Evolutionary conservation across 2,797 vertebrate species (phyloP).

Genomic region (Microcaecilia unicolor): DNA sequence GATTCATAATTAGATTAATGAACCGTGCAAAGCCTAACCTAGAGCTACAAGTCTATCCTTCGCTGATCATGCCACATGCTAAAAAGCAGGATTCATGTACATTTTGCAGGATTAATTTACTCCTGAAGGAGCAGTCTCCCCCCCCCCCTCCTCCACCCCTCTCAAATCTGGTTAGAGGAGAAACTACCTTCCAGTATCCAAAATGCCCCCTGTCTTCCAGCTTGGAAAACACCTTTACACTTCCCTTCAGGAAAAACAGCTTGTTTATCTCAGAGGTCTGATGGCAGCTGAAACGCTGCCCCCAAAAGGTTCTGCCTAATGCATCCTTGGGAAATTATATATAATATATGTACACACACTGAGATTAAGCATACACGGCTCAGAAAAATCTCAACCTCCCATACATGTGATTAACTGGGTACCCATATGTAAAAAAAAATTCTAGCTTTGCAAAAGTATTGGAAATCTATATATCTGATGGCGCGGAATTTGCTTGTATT

Average conservation of each 20-base stretch:
- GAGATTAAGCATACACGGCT: slow-evolving; percentile 25
- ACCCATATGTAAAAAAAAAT: no score
- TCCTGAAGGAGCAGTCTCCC: not conserved
- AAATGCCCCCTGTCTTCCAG: slow-evolving; percentile 34
- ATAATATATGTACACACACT: no score
- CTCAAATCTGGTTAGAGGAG: no score
- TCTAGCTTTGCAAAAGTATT: no score
- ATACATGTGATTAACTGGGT: slow-evolving; percentile 28
- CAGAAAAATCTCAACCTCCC: slow-evolving; percentile 17
- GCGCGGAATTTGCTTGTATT: slow-evolving; percentile 27
- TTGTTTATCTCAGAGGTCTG: slow-evolving; percentile 37
- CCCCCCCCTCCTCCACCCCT: no score
- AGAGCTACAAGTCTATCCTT: slow-evolving; percentile 47
- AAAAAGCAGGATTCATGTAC: slow-evolving; percentile 12
- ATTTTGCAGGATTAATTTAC: not conserved
- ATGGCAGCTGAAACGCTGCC: slow-evolving; percentile 55
- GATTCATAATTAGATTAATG: slow-evolving; percentile 62
- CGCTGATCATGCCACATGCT: slow-evolving; percentile 30
- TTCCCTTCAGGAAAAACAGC: slow-evolving; percentile 38
- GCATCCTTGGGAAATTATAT: slow-evolving; percentile 21
- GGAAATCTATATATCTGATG: slow-evolving; percentile 11
- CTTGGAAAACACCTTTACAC: slow-evolving; percentile 44
- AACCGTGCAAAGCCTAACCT: slow-evolving; percentile 49
- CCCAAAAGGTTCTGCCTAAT: slow-evolving; percentile 45
- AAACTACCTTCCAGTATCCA: slow-evolving; percentile 25